phyloP scores from a whole-genome alignment of 1,140 invertebrate genomes.

The Glossosoma conforme region DNA sequence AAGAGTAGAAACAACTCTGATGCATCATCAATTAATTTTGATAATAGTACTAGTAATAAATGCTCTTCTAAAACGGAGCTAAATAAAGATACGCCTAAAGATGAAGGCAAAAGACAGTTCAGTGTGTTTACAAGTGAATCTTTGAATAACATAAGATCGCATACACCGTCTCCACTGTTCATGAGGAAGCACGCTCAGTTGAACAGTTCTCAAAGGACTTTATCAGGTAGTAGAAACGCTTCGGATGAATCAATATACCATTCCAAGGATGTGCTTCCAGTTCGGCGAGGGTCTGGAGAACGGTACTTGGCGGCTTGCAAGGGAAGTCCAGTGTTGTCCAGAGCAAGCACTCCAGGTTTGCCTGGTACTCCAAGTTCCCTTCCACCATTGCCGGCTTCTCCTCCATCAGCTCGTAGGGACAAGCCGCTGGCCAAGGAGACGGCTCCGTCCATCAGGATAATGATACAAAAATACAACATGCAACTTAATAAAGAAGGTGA shows the following conservation, averaged over 20 bases:
- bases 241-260: slow-evolving; percentile 29
- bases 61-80: slow-evolving; percentile 10
- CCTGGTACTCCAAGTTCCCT: slow-evolving; percentile 32
- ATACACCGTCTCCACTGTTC: slow-evolving; percentile 25
- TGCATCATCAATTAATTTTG: too few relatives aligned
- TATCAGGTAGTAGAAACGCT: slow-evolving; percentile 19
- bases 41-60: too few relatives aligned
- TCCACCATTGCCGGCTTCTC: slow-evolving; percentile 50
- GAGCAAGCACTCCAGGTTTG: slow-evolving; percentile 36
- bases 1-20: slow-evolving; percentile 1
- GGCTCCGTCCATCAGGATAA: slow-evolving; percentile 59
- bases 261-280: slow-evolving; percentile 13
- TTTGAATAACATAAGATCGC: slow-evolving; percentile 21
- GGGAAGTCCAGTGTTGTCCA: slow-evolving; percentile 36
- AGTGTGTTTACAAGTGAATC: slow-evolving; percentile 18
- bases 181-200: slow-evolving; percentile 11
- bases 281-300: slow-evolving; percentile 25
- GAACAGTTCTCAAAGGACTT: slow-evolving; percentile 21
- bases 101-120: slow-evolving; percentile 19
- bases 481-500: slow-evolving; percentile 51
- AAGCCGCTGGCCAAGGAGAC: slow-evolving; percentile 54
- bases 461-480: slow-evolving; percentile 63
- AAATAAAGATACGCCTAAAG: slow-evolving; percentile 8
- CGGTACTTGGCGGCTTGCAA: slow-evolving; percentile 17
- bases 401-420: slow-evolving; percentile 50